Evolutionary conservation across 2,888 invertebrate species (phyloP).

Genomic region (Dasypolia templi): DNA sequence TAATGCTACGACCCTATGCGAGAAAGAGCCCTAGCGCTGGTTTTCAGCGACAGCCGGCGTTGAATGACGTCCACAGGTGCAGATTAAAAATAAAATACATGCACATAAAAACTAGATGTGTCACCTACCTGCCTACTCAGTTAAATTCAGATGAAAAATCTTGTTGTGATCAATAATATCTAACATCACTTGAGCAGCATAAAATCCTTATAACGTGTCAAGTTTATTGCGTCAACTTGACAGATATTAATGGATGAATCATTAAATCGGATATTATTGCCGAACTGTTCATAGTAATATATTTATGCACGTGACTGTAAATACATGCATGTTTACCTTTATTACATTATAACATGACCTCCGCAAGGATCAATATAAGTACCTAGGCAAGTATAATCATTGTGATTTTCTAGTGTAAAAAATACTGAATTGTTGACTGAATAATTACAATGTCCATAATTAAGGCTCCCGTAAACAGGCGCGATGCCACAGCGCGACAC

Average conservation of each 20-base stretch:
- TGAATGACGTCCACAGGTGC: no score
- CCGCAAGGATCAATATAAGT: background rate
- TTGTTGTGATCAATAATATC: background rate
- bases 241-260: background rate
- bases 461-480: no score
- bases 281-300: no score
- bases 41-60: no score
- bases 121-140: background rate
- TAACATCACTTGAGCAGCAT: background rate
- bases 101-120: no score
- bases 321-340: constrained; percentile 6
- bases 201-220: background rate
- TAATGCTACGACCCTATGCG: no score
- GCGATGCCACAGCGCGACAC: no score
- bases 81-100: no score
- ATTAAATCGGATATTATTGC: background rate
- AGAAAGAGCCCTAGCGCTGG: no score
- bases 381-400: background rate
- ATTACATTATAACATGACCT: background rate
- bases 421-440: background rate
- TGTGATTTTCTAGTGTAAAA: background rate
- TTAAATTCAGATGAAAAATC: background rate
- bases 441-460: no score
- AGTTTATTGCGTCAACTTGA: background rate
- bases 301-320: background rate